Conservation (phyloP, 2,113 vertebrate genomes). For the Marmota monax region DNA sequence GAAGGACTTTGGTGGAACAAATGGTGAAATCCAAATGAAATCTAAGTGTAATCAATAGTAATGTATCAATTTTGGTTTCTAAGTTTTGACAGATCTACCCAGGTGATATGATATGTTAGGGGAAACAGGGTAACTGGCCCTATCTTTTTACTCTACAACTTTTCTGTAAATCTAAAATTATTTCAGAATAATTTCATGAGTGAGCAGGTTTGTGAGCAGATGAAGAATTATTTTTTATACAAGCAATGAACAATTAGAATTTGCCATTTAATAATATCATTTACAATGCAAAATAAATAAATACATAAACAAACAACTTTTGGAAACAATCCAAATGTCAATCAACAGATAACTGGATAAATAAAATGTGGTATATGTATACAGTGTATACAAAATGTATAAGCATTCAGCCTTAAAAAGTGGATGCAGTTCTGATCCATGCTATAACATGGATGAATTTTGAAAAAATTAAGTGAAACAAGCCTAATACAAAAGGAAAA, state of each 20-base stretch:
- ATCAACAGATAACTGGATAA: background rate
- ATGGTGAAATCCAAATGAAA: background rate
- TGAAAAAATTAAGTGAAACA: too few species aligned
- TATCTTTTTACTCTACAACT: background rate
- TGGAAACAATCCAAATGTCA: background rate
- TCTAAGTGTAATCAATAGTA: background rate
- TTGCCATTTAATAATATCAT: background rate
- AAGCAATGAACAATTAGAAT: background rate
- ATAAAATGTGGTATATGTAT: background rate
- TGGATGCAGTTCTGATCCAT: too few species aligned
- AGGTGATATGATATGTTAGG: background rate
- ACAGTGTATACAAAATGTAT: background rate
- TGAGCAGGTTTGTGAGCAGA: background rate
- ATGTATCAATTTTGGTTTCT: background rate
- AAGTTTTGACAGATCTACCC: background rate
- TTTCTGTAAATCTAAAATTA: constrained; percentile 20
- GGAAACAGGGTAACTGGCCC: background rate
- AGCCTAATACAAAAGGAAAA: too few species aligned
- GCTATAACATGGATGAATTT: too few species aligned
- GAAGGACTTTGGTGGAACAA: background rate
- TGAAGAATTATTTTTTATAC: background rate
- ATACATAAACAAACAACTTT: background rate
- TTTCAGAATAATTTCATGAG: background rate
- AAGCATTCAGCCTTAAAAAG: background rate
- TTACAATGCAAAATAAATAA: background rate